Evolutionary conservation across 2,797 vertebrate genomes (phyloP).

Genomic region (Numenius phaeopus): DNA sequence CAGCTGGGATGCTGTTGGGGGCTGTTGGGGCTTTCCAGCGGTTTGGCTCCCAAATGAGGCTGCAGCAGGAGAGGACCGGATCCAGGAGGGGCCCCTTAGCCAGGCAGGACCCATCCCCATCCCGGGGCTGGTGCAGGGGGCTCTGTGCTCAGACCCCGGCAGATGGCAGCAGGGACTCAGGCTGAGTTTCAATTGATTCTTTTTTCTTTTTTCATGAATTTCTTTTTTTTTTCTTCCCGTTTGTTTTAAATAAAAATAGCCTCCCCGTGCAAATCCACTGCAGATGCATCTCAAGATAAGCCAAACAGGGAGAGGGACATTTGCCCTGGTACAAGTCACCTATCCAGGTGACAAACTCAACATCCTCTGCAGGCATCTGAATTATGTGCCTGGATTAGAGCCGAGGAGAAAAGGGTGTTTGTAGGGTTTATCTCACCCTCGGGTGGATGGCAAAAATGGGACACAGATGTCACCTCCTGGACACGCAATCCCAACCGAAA

Average conservation of each 20-base stretch:
- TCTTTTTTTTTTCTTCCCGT: too few relatives aligned
- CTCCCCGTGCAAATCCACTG: not conserved
- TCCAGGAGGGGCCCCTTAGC: not conserved
- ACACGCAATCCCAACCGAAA: rapidly evolving
- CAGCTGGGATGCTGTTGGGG: not conserved
- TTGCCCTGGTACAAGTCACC: not conserved
- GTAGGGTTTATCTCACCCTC: not conserved
- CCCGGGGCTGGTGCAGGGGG: rapidly evolving
- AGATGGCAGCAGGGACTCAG: conserved; percentile 64
- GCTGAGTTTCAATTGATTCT: rapidly evolving
- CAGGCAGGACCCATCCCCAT: rapidly evolving
- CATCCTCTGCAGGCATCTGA: not conserved
- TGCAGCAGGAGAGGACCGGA: not conserved
- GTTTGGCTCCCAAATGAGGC: not conserved
- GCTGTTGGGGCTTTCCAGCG: not conserved
- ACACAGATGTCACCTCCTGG: not conserved
- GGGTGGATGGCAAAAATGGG: not conserved
- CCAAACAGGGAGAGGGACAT: rapidly evolving
- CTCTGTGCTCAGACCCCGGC: not conserved
- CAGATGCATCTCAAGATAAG: not conserved
- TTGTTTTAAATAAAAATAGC: not conserved
- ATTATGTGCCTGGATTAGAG: rapidly evolving
- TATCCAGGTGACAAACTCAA: not conserved
- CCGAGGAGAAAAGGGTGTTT: not conserved
- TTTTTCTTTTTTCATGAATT: rapidly evolving